Evolutionary conservation across 2,888 invertebrate species (phyloP), one percentile per base, ranked within the genome.

Genomic region (Mimachlamys varia): DNA sequence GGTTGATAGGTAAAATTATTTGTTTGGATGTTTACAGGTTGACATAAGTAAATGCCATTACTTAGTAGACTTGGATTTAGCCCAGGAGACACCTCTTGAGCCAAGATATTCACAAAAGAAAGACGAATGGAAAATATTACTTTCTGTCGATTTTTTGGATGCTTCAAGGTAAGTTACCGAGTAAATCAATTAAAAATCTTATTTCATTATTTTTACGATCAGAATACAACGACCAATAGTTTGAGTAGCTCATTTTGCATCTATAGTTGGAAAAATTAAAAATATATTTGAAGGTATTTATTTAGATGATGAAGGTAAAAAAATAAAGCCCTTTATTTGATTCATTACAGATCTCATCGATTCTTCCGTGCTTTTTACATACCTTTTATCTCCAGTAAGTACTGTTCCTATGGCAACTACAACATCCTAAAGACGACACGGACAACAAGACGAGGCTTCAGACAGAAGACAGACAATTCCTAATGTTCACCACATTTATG

Each of bases 321-420:
- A 44, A 44, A 5, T 44, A 44, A 44, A 44, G 7, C 7, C 44
- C 44, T 44, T 44, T 44, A 53, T 10, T 90, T 96, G 96, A 90
- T 88, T 89, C 90, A 13, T 95, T 95, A 90, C 94, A 96, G 96
- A 92, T 96, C 96, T 89, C 95, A 96, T 91, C 91, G 94, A 93
- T 97, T 98, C 89, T 98, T 98, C 94, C 97, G 99, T 96, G 98
- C 99, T 5, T 99, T 99, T 96, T 99, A 98, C 97, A 97, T 99
- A 96, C 99, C 99, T 88, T 98, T 96, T 93, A 87, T 97, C 44
- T 96, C 96, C 37, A 91, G 91, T 53, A 93, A 93, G 76, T 94
- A 95, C 92, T 95, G 95, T 92, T 92, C 92, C 22, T 96, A 96
- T 94, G 94, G 94, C 22, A 92, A 95, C 90, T 96, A 96, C 93